These are phyloP conservation scores for Apodemia duryi DNA, from an alignment of 2,888 invertebrate species.

Conservation along the genomic window DNA sequence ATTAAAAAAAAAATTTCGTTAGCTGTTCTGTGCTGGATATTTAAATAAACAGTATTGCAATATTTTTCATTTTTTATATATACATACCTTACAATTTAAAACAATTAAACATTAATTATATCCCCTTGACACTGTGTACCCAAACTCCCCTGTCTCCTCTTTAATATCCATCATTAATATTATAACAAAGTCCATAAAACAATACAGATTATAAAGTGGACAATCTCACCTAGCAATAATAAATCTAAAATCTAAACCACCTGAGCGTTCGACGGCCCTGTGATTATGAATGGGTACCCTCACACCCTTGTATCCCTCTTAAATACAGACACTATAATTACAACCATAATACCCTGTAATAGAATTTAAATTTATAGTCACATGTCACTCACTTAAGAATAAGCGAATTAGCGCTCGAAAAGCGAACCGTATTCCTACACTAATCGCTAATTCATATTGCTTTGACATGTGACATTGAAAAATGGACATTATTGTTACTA, in stretches of 20 bases:
- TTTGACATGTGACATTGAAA: slow-evolving; percentile 20
- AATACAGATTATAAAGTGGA: slow-evolving; percentile 52
- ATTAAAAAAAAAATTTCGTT: too few relatives aligned
- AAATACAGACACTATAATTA: slow-evolving; percentile 28
- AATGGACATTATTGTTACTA: slow-evolving; percentile 30
- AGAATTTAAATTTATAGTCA: slow-evolving; percentile 32
- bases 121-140: background rate
- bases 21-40: too few relatives aligned
- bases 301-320: slow-evolving; percentile 38
- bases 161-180: slow-evolving; percentile 23
- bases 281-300: slow-evolving; percentile 67
- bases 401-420: slow-evolving; percentile 69
- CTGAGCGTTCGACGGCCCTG: slow-evolving; percentile 71
- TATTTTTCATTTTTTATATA: background rate
- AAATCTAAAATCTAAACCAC: slow-evolving; percentile 73
- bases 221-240: slow-evolving; percentile 64
- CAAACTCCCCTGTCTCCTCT: background rate
- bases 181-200: slow-evolving; percentile 29
- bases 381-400: slow-evolving; percentile 43
- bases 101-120: background rate
- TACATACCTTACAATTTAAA: background rate
- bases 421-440: slow-evolving; percentile 69
- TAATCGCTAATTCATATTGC: slow-evolving; percentile 57
- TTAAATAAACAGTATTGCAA: too few relatives aligned
- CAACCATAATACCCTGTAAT: slow-evolving; percentile 33